phyloP scores from a whole-genome alignment of 2,888 invertebrate genomes.

The Catonia carolina region DNA sequence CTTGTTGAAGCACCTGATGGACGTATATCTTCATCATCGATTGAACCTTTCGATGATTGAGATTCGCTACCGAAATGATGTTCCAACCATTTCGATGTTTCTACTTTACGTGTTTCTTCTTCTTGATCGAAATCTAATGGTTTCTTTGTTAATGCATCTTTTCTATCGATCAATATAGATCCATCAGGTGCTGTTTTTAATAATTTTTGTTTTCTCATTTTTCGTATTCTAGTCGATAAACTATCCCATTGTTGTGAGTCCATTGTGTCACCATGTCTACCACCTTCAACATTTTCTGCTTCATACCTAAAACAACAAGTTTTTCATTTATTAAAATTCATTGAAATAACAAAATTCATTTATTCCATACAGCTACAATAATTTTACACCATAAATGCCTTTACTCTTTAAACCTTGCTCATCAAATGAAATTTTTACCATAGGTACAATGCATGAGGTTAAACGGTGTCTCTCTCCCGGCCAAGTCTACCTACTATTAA shows the following conservation, averaged over 20 bases:
- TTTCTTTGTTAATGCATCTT: constrained; percentile 72
- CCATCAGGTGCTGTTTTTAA: constrained; percentile 37
- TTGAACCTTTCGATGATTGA: constrained; percentile 31
- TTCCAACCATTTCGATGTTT: constrained; percentile 86
- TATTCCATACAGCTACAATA: no score
- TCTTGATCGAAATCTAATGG: constrained; percentile 81
- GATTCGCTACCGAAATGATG: constrained; percentile 80
- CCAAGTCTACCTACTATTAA: no score
- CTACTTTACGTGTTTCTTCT: constrained; percentile 81
- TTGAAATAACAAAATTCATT: no score
- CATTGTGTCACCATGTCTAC: constrained; percentile 59
- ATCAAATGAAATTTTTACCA: no score
- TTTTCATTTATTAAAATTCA: no score
- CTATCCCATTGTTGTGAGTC: constrained; percentile 63
- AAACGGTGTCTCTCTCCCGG: no score
- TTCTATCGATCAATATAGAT: constrained; percentile 53
- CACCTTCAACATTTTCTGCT: constrained; percentile 59
- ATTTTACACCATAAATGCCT: no score
- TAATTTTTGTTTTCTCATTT: constrained; percentile 44
- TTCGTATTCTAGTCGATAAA: constrained; percentile 66
- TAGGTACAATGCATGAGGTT: no score
- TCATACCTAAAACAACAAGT: constrained; percentile 30
- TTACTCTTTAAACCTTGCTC: no score
- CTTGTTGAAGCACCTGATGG: constrained; percentile 54
- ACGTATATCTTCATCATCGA: constrained; percentile 50